These are phyloP conservation scores for Panzeria rudis DNA, from an alignment of 2,888 invertebrate genomes.

Conservation along the genomic window DNA sequence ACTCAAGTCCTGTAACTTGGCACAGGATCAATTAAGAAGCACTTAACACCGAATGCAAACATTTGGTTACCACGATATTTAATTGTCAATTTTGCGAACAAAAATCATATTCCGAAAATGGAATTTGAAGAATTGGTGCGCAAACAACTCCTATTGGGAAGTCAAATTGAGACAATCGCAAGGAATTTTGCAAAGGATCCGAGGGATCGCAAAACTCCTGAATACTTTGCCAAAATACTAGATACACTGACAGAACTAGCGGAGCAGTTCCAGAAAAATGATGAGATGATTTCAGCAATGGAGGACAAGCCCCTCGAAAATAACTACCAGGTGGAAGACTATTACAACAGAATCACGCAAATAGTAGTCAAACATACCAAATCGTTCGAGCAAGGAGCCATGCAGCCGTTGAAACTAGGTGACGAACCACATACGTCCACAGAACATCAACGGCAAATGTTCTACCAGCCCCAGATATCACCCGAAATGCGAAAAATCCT, in stretches of 20 bases:
- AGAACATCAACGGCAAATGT: neutral
- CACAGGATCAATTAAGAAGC: too few relatives aligned
- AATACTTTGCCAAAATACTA: neutral
- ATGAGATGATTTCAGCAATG: neutral
- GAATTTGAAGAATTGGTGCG: too few relatives aligned
- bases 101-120: too few relatives aligned
- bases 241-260: neutral
- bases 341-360: neutral
- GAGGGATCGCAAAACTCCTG: slow-evolving; percentile 6
- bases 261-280: neutral
- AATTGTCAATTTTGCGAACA: too few relatives aligned
- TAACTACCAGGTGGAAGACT: neutral
- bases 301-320: neutral
- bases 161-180: too few relatives aligned
- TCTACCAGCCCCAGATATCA: neutral
- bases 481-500: slow-evolving; percentile 7
- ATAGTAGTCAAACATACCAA: neutral
- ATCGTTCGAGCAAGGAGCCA: neutral
- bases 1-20: too few relatives aligned
- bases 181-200: neutral
- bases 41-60: too few relatives aligned
- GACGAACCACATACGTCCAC: neutral
- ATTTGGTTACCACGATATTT: too few relatives aligned
- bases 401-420: neutral
- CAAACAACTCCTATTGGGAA: too few relatives aligned